Conservation (phyloP, 2,888 invertebrate species). For the Diarsia rubi region DNA sequence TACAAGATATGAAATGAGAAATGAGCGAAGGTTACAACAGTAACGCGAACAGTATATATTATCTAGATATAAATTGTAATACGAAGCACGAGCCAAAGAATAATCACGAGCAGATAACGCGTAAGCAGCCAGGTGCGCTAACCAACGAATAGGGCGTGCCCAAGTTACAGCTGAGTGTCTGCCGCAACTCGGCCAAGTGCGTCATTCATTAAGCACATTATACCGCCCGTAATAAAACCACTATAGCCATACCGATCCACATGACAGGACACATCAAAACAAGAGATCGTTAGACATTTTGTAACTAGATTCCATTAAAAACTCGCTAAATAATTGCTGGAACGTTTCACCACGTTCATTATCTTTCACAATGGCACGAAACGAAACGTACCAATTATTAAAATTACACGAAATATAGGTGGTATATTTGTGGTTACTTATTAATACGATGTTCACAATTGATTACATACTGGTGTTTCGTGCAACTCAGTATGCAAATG, state of each 20-base stretch:
- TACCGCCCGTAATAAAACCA: slow-evolving; percentile 50
- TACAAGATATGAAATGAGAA: slow-evolving; percentile 15
- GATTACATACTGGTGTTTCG: slow-evolving; percentile 67
- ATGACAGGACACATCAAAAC: slow-evolving; percentile 61
- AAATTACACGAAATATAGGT: slow-evolving; percentile 72
- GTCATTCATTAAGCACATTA: slow-evolving; percentile 54
- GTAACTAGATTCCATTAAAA: slow-evolving; percentile 69
- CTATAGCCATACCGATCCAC: slow-evolving; percentile 54
- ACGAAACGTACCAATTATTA: slow-evolving; percentile 74
- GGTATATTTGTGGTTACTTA: slow-evolving; percentile 67
- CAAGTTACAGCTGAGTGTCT: slow-evolving; percentile 46
- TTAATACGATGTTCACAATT: slow-evolving; percentile 71
- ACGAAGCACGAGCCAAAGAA: slow-evolving; percentile 13
- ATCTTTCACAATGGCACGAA: slow-evolving; percentile 75
- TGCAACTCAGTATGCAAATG: slow-evolving; percentile 75
- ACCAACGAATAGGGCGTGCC: slow-evolving; percentile 46
- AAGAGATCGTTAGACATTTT: slow-evolving; percentile 64
- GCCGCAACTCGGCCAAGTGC: slow-evolving; percentile 37
- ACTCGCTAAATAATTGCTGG: slow-evolving; percentile 65
- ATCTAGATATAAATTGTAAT: slow-evolving; percentile 2
- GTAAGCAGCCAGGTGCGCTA: slow-evolving; percentile 48
- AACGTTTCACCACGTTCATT: slow-evolving; percentile 71
- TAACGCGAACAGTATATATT: slow-evolving; percentile 8
- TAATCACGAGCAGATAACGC: slow-evolving; percentile 41
- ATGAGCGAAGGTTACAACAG: slow-evolving; percentile 26